Evolutionary conservation across 2,888 invertebrate genomes (phyloP), one percentile per base, ranked within the genome.

Genomic region (Papilio gigon): DNA sequence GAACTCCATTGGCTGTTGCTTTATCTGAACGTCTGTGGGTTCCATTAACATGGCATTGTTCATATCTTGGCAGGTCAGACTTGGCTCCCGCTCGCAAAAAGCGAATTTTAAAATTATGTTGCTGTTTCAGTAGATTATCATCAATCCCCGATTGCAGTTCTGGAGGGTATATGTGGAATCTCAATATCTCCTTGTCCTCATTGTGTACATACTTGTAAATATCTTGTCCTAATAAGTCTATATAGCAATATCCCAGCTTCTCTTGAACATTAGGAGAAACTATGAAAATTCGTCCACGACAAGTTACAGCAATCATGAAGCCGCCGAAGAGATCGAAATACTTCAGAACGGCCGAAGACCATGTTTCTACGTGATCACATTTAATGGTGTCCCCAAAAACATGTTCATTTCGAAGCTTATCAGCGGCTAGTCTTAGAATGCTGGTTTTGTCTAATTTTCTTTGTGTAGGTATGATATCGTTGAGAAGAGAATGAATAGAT

Each of bases 361-460:
- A 92, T 35, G 88, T 92, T 77, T 87, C 93, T 68, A 87, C 75
- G 70, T 91, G 92, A 71, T 83, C 81, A 71, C 92, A 91, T 74
- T 92, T 91, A 33, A 92, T 85, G 30, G 92, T 87, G 72, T 93
- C 89, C 22, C 93, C 94, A 82, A 94, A 94, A 56, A 93, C 93
- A 86, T 97, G 96, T 83, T 96, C 94, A 72, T 97, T 94, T 68
- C 98, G 94, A 47, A 98, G 93, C 84, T 95, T 97, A 77, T 97
- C 96, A 62, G 97, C 97, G 1, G 97, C 95, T 70, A 98, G 94
- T 76, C 98, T 93, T 65, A 98, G 92, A 60, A 98, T 95, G 75
- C 97, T 97, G 27, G 98, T 98, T 89, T 98, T 98, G 89, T 98
- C 98, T 81, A 98, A 94, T 80, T 96, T 95, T 75, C 97, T 95